Evolutionary conservation across 2,113 vertebrate genomes (phyloP).

Genomic region (Perca fluviatilis): DNA sequence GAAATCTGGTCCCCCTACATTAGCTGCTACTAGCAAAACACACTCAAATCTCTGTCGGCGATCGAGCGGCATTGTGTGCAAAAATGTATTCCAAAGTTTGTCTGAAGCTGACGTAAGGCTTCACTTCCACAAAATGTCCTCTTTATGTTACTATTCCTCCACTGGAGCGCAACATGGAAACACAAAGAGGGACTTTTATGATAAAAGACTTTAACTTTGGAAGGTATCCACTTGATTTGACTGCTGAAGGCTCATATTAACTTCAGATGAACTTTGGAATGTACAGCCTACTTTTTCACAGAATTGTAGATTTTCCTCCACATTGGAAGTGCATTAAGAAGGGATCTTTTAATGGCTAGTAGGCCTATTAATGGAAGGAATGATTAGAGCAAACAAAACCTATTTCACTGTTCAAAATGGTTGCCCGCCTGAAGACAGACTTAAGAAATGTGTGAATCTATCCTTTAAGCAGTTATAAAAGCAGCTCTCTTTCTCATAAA

Average conservation of each 20-base stretch:
- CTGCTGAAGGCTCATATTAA: not conserved
- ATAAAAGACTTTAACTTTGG: not conserved
- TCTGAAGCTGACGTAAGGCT: not conserved
- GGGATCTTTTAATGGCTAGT: not conserved
- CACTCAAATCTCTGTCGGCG: not conserved
- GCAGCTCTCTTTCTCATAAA: too few relatives aligned
- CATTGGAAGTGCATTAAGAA: not conserved
- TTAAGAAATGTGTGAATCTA: too few relatives aligned
- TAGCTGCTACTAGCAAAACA: not conserved
- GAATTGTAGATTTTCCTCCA: not conserved
- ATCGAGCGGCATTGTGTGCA: not conserved
- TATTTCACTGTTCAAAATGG: not conserved
- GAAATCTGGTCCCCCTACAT: not conserved
- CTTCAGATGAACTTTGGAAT: not conserved
- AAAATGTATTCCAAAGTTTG: not conserved
- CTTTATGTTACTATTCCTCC: not conserved
- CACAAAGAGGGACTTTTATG: not conserved
- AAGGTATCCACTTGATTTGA: not conserved
- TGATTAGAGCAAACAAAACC: not conserved
- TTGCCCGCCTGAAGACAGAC: not conserved
- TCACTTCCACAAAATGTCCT: not conserved
- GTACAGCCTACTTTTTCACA: too few relatives aligned
- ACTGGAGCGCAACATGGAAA: not conserved
- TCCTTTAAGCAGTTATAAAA: not conserved
- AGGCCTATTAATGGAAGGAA: not conserved